Evolutionary conservation across 2,797 vertebrate species (phyloP).

Genomic region (Notolabrus celidotus): DNA sequence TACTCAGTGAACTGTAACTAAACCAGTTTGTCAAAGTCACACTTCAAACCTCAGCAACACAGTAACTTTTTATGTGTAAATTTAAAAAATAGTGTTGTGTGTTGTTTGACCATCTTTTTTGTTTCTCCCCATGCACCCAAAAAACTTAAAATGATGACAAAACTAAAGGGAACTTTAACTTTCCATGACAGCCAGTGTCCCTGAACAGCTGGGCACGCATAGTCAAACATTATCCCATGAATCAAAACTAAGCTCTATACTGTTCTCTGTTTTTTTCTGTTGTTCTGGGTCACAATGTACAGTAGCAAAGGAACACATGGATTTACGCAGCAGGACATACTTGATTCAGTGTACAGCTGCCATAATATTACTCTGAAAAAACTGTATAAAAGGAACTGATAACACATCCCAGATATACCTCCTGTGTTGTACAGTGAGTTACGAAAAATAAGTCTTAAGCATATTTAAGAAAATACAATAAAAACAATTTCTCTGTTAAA

Average conservation of each 20-base stretch:
- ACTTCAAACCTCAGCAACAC: conserved; percentile 10
- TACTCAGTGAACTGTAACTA: neutral
- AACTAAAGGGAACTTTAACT: conserved; percentile 13
- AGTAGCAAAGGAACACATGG: conserved; percentile 30
- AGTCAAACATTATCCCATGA: conserved; percentile 25
- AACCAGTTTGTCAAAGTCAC: conserved; percentile 28
- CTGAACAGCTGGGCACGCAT: conserved; percentile 20
- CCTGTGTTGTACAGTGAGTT: neutral
- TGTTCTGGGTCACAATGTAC: conserved; percentile 50
- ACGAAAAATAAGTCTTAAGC: neutral
- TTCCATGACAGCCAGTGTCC: conserved; percentile 16
- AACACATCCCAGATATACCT: neutral
- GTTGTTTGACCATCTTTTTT: conserved; percentile 25
- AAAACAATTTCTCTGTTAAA: too few species aligned
- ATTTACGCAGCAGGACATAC: conserved; percentile 22
- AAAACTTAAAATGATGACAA: conserved; percentile 13
- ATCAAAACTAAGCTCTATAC: conserved; percentile 13
- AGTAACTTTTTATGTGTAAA: neutral
- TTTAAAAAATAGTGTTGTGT: neutral
- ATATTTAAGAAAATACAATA: too few species aligned
- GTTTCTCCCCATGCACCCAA: neutral
- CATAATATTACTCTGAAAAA: conserved; percentile 1
- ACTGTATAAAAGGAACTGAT: neutral
- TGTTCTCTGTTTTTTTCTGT: conserved; percentile 1
- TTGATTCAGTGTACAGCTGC: conserved; percentile 19